Percentiles rank a stretch among this genome's conserved stretches.
These are phyloP conservation scores for Pseudomyrmex pallidus DNA, from an alignment of 1,140 invertebrate genomes.

Conservation along the genomic window DNA sequence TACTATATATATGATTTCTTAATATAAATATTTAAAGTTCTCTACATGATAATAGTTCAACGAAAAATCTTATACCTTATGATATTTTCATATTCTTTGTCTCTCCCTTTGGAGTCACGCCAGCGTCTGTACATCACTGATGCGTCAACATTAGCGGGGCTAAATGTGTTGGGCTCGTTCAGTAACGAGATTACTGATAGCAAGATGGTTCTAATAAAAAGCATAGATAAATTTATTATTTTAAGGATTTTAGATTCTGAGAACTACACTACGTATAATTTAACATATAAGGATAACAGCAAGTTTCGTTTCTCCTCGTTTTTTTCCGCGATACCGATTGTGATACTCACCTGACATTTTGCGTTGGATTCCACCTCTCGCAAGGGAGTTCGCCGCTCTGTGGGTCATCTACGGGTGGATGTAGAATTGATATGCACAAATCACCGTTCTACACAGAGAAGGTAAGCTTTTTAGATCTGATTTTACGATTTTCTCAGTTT, in stretches of 20 bases:
- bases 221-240: not conserved
- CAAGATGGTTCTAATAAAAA: conserved; percentile 93
- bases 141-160: conserved; percentile 99
- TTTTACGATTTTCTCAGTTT: not conserved
- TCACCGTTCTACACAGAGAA: conserved; percentile 94
- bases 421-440: conserved; percentile 99
- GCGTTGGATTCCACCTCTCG: conserved; percentile 99
- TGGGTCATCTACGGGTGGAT: conserved; percentile 99
- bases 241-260: not conserved
- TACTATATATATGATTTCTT: too few relatives aligned
- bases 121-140: conserved; percentile 99
- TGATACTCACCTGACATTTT: conserved; percentile 93
- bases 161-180: conserved; percentile 99
- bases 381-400: conserved; percentile 99
- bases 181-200: conserved; percentile 99
- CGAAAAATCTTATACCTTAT: conserved; percentile 90
- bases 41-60: not conserved
- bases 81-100: conserved; percentile 99
- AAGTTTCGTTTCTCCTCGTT: not conserved
- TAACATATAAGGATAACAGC: not conserved
- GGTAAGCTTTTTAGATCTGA: not conserved
- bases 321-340: not conserved
- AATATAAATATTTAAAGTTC: not conserved
- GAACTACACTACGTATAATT: conserved; percentile 9
- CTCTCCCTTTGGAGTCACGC: conserved; percentile 98